phyloP scores from a whole-genome alignment of 2,113 vertebrate genomes.

The Corydoras sp. region DNA sequence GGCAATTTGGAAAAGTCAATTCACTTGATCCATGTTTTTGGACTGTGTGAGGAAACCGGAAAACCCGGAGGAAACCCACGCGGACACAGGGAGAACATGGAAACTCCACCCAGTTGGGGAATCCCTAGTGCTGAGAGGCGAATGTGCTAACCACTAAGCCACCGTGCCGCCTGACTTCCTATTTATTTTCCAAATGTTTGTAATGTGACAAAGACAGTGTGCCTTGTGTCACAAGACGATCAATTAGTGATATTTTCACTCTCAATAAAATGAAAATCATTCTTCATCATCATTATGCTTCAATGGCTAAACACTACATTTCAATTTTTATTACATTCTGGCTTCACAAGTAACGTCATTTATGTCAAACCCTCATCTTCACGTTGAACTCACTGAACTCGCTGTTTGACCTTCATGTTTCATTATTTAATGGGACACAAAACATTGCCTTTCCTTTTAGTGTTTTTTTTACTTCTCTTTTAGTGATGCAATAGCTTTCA shows the following conservation, averaged over 20 bases:
- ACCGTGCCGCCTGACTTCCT: not conserved
- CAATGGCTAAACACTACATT: slow-evolving; percentile 8
- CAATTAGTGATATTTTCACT: slow-evolving; percentile 6
- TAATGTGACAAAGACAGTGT: slow-evolving; percentile 24
- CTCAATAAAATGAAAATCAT: not conserved
- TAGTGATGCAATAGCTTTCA: slow-evolving; percentile 25
- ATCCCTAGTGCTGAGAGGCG: too few relatives aligned
- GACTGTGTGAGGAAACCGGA: too few relatives aligned
- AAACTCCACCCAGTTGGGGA: too few relatives aligned
- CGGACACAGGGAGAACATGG: too few relatives aligned
- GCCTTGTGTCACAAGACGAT: not conserved
- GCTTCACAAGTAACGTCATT: not conserved
- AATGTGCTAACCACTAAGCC: too few relatives aligned
- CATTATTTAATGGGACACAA: slow-evolving; percentile 14
- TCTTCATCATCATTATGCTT: slow-evolving; percentile 3
- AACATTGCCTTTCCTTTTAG: slow-evolving; percentile 13
- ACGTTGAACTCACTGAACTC: not conserved
- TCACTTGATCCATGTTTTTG: too few relatives aligned
- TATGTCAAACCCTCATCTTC: not conserved
- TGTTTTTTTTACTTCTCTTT: not conserved
- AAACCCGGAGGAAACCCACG: too few relatives aligned
- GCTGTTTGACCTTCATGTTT: not conserved
- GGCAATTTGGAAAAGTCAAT: too few relatives aligned
- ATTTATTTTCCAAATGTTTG: slow-evolving; percentile 30
- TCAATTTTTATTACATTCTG: slow-evolving; percentile 6